phyloP scores from a whole-genome alignment of 2,113 vertebrate genomes.

The Elephas maximus region DNA sequence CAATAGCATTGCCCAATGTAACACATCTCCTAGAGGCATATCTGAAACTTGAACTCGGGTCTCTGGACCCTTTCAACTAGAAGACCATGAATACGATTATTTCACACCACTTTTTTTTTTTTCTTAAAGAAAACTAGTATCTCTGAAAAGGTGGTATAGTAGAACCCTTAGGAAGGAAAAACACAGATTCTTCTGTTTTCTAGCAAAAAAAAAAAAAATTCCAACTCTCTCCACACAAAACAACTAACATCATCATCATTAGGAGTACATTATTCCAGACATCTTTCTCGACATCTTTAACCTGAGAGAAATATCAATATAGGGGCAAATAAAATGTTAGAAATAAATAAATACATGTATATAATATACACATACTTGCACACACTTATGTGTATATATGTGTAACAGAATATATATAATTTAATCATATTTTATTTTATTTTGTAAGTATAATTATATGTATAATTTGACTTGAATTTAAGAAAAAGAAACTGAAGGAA shows the following conservation, averaged over 20 bases:
- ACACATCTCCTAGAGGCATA: not conserved
- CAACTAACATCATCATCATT: not conserved
- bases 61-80: not conserved
- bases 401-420: not conserved
- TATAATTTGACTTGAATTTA: not conserved
- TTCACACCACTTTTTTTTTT: not conserved
- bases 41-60: not conserved
- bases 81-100: not conserved
- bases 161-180: not conserved
- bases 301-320: not conserved
- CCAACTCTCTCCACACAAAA: not conserved
- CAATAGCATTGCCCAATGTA: not conserved
- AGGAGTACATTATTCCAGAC: not conserved
- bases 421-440: not conserved
- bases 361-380: too few relatives aligned
- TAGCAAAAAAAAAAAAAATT: not conserved
- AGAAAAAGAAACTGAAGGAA: constrained; percentile 2
- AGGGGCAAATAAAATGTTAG: not conserved
- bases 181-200: not conserved
- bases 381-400: too few relatives aligned
- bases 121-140: not conserved
- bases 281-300: not conserved
- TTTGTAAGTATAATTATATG: not conserved
- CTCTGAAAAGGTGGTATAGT: not conserved
- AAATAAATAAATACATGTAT: not conserved